A percentile compares a stretch with the other conserved stretches of the same genome.
phyloP scores from a whole-genome alignment of 2,797 vertebrate genomes.

The Channa striata region DNA sequence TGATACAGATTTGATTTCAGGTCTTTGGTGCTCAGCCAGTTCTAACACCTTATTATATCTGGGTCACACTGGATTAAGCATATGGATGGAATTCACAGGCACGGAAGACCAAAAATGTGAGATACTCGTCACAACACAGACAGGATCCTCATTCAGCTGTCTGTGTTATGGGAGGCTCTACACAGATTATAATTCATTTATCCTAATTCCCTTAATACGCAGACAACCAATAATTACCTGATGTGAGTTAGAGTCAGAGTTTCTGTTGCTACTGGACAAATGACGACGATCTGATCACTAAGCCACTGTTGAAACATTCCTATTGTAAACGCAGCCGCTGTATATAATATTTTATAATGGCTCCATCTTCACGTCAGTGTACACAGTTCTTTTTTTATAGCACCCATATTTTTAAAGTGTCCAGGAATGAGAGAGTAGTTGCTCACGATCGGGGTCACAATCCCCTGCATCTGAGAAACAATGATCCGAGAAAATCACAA shows the following conservation, averaged over 20 bases:
- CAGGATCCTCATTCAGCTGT: slow-evolving; percentile 26
- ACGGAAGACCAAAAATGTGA: slow-evolving; percentile 67
- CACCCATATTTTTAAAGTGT: slow-evolving; percentile 50
- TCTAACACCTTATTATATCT: slow-evolving; percentile 59
- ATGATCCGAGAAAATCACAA: background rate
- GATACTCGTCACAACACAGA: slow-evolving; percentile 35
- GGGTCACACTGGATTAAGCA: slow-evolving; percentile 72
- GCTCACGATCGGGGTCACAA: slow-evolving; percentile 27
- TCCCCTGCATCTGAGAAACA: slow-evolving; percentile 7
- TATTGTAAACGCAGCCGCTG: slow-evolving; percentile 28
- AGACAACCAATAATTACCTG: slow-evolving; percentile 25
- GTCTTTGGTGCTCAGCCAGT: slow-evolving; percentile 68
- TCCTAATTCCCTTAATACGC: slow-evolving; percentile 2
- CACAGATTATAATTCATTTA: background rate
- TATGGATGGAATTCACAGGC: slow-evolving; percentile 55
- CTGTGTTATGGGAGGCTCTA: slow-evolving; percentile 31
- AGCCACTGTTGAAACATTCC: slow-evolving; percentile 16
- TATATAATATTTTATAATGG: slow-evolving; percentile 24
- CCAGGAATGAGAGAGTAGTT: slow-evolving; percentile 30
- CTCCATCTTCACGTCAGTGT: slow-evolving; percentile 20
- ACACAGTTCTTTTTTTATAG: slow-evolving; percentile 22
- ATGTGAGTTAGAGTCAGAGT: slow-evolving; percentile 20
- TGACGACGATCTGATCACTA: slow-evolving; percentile 19
- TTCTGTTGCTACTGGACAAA: slow-evolving; percentile 28
- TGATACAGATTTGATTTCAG: slow-evolving; percentile 64